These are phyloP conservation scores for Eilema caniola DNA, from an alignment of 2,888 invertebrate species.

Conservation along the genomic window DNA sequence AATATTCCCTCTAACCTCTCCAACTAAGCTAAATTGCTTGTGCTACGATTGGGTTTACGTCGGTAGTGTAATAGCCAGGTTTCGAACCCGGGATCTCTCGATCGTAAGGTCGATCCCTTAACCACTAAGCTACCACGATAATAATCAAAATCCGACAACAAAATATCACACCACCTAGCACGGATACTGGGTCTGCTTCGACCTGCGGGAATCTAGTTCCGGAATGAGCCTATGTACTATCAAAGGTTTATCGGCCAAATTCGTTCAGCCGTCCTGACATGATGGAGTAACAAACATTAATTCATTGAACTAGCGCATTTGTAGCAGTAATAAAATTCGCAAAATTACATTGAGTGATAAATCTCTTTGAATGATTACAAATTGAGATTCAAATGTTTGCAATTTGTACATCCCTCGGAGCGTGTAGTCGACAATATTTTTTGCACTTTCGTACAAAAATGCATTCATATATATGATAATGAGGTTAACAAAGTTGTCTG, in stretches of 20 bases:
- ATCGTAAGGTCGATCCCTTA: no score
- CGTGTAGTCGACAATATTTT: constrained; percentile 46
- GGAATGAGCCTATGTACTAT: background rate
- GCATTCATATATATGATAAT: constrained; percentile 55
- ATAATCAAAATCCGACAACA: no score
- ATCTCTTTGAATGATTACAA: constrained; percentile 51
- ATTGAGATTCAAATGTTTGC: constrained; percentile 54
- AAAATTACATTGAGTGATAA: constrained; percentile 32
- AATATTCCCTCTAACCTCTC: no score
- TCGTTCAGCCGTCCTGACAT: background rate
- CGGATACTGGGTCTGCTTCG: no score
- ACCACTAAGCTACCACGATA: no score
- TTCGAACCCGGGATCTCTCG: no score
- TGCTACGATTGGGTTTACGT: no score
- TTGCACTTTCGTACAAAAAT: constrained; percentile 48
- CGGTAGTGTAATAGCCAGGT: no score
- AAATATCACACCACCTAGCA: background rate
- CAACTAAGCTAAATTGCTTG: no score
- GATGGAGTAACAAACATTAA: background rate
- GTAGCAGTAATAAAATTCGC: background rate
- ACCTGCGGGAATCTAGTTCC: no score
- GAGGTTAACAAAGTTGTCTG: constrained; percentile 59
- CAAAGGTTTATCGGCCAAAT: background rate
- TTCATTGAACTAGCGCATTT: background rate
- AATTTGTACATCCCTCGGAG: constrained; percentile 39